Percentiles rank a stretch among this genome's conserved stretches.
Conservation (phyloP, 2,113 vertebrate genomes). For the Poeciliopsis retropinna region DNA sequence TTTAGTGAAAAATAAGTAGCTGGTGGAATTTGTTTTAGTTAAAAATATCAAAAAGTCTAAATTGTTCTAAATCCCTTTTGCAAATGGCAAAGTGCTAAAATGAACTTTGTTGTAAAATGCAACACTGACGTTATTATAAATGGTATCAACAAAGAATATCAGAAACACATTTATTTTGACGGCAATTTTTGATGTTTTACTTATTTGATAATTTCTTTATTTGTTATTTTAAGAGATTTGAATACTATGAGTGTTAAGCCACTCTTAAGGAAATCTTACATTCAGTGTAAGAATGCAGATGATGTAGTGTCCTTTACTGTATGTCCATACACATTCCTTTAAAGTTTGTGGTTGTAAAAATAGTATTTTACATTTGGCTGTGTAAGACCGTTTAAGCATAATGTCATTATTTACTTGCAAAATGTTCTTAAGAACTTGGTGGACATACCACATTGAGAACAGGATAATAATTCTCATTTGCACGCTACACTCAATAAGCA, state of each 20-base stretch:
- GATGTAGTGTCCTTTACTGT: too few relatives aligned
- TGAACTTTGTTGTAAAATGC: not conserved
- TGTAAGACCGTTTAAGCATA: not conserved
- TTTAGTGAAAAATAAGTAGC: conserved; percentile 67
- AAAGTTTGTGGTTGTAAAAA: too few relatives aligned
- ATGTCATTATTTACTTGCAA: not conserved
- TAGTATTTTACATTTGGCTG: too few relatives aligned
- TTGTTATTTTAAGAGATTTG: not conserved
- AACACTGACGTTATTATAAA: not conserved
- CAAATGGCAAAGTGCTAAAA: not conserved
- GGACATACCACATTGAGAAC: conserved; percentile 1
- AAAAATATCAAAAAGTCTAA: too few relatives aligned
- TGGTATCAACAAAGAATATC: not conserved
- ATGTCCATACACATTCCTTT: too few relatives aligned
- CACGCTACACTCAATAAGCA: conserved; percentile 3
- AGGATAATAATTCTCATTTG: conserved; percentile 2
- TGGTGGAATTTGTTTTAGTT: conserved; percentile 30
- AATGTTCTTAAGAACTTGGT: not conserved
- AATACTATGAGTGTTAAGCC: conserved; percentile 28
- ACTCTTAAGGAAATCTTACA: not conserved
- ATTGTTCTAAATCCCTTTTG: not conserved
- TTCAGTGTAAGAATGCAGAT: too few relatives aligned
- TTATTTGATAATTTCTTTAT: not conserved
- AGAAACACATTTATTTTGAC: not conserved
- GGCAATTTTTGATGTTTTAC: not conserved